Evolutionary conservation across 2,888 invertebrate species (phyloP).

Genomic region (Drosophila neutralis): DNA sequence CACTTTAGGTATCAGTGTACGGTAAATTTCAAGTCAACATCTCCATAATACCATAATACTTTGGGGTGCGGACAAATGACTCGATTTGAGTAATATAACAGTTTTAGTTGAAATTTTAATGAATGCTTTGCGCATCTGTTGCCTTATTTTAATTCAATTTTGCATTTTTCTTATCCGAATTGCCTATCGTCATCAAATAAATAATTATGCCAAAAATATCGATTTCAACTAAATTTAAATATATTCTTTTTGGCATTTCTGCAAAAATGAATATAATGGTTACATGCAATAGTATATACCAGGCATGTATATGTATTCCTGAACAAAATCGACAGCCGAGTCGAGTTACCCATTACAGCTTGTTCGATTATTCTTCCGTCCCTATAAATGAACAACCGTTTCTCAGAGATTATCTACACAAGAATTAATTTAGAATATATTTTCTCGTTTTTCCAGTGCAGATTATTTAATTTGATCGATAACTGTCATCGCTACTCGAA

Average conservation of each 20-base stretch:
- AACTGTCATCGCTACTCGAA: neutral
- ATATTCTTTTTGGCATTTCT: neutral
- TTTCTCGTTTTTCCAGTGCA: neutral
- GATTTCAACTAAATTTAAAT: neutral
- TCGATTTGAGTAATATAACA: conserved; percentile 2
- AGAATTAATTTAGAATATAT: neutral
- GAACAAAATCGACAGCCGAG: neutral
- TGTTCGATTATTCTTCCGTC: neutral
- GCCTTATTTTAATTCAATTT: conserved; percentile 12
- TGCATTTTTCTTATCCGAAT: conserved; percentile 18
- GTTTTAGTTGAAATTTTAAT: conserved; percentile 43
- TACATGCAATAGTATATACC: neutral
- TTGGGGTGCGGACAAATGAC: neutral
- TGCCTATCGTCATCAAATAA: conserved; percentile 19
- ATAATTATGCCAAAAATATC: conserved; percentile 18
- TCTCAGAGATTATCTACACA: neutral
- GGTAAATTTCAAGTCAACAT: neutral
- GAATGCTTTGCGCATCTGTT: conserved; percentile 32
- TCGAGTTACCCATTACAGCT: neutral
- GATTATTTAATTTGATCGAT: neutral
- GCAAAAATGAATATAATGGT: neutral
- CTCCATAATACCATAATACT: neutral
- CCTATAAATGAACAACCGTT: neutral
- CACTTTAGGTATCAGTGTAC: neutral
- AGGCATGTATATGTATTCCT: conserved; percentile 7